Conservation (phyloP, 2,888 invertebrate genomes). For the Agonum fuliginosum region DNA sequence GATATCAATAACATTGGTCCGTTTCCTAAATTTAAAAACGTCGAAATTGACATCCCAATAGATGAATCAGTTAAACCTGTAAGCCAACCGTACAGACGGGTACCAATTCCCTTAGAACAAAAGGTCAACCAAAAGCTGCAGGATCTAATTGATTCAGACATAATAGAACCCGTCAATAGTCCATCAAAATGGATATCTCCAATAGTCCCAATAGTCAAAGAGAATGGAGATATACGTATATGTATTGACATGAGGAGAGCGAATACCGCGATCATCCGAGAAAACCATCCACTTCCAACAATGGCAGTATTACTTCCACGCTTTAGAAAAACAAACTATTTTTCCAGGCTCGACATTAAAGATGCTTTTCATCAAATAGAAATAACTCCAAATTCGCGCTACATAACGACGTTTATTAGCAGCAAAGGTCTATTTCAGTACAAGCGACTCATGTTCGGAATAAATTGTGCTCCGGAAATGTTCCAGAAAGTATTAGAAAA, state of each 20-base stretch:
- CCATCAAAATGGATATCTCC: neutral
- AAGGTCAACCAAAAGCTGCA: conserved; percentile 64
- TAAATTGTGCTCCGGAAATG: no score
- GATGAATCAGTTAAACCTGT: conserved; percentile 65
- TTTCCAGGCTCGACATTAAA: conserved; percentile 65
- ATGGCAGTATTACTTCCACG: conserved; percentile 63
- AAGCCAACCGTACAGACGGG: conserved; percentile 63
- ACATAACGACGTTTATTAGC: conserved; percentile 69
- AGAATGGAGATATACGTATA: conserved; percentile 64
- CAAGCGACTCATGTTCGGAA: conserved; percentile 66
- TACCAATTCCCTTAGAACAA: no score
- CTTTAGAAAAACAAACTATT: conserved; percentile 64
- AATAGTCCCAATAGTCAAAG: conserved; percentile 61
- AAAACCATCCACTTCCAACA: conserved; percentile 64
- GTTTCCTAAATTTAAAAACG: conserved; percentile 64
- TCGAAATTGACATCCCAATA: conserved; percentile 64
- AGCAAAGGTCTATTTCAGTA: conserved; percentile 67
- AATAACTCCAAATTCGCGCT: conserved; percentile 65
- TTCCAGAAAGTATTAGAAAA: conserved; percentile 69
- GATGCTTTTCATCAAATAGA: conserved; percentile 69
- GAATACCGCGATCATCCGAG: conserved; percentile 63
- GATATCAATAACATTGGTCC: neutral
- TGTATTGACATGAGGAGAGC: conserved; percentile 65
- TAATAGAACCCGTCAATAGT: neutral
- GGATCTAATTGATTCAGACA: conserved; percentile 55